phyloP scores from a whole-genome alignment of 2,888 invertebrate species.

The Artemia sp. region DNA sequence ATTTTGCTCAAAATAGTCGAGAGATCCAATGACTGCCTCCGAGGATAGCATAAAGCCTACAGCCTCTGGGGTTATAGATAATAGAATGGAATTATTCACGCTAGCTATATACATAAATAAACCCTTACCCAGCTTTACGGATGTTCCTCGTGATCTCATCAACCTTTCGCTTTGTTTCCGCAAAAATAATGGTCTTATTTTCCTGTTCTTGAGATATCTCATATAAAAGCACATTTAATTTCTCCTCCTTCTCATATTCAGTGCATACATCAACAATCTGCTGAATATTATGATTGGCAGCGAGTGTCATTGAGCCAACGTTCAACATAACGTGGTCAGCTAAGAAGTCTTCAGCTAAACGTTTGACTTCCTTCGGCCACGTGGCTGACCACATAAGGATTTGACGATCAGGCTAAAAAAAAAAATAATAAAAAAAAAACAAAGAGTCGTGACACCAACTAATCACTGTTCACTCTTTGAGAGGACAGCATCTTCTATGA shows the following conservation, averaged over 20 bases:
- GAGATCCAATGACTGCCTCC: too few species aligned
- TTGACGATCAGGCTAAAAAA: conserved; percentile 60
- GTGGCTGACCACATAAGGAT: conserved; percentile 98
- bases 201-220: conserved; percentile 47
- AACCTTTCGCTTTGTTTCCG: conserved; percentile 51
- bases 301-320: conserved; percentile 67
- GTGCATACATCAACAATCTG: conserved; percentile 85
- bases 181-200: conserved; percentile 52
- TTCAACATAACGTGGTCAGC: conserved; percentile 77
- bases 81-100: too few species aligned
- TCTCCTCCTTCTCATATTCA: conserved; percentile 60
- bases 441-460: too few species aligned
- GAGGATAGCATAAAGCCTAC: too few species aligned
- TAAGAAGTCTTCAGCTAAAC: conserved; percentile 79
- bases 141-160: conserved; percentile 48
- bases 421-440: too few species aligned
- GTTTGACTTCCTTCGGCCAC: conserved; percentile 90
- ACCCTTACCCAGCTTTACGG: conserved; percentile 40
- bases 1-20: too few species aligned
- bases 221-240: conserved; percentile 41
- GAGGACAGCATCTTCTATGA: too few species aligned
- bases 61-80: too few species aligned
- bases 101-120: too few species aligned
- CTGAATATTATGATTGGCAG: conserved; percentile 87
- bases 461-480: too few species aligned